Percentiles rank a stretch among this genome's conserved stretches.
Conservation (phyloP, 1,140 invertebrate genomes). For the Cephus cinctus region DNA sequence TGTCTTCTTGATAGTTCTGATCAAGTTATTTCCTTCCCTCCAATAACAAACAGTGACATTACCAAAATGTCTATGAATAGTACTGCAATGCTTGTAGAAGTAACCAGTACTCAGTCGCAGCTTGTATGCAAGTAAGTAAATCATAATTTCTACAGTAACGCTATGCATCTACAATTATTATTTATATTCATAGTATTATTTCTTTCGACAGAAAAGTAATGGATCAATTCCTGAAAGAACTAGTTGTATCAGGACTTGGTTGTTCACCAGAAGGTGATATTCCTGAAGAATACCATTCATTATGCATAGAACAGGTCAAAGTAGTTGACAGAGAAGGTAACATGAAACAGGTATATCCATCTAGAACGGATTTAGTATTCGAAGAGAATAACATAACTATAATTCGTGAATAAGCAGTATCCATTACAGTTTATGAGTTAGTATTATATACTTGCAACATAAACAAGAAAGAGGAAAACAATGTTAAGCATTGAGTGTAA, state of each 20-base stretch:
- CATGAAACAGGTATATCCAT: constrained; percentile 75
- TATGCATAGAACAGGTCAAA: constrained; percentile 69
- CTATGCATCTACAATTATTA: constrained; percentile 5
- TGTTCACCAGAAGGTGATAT: constrained; percentile 29
- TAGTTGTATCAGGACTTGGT: constrained; percentile 59
- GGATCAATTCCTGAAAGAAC: constrained; percentile 66
- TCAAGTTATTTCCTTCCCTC: constrained; percentile 77
- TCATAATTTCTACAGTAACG: background rate
- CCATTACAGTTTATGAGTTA: too few species aligned
- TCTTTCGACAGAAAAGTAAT: constrained; percentile 57
- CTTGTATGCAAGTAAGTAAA: constrained; percentile 61
- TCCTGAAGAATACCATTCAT: constrained; percentile 30
- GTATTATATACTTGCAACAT: too few species aligned
- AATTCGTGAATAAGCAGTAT: constrained; percentile 32
- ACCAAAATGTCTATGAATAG: constrained; percentile 71
- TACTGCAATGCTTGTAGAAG: constrained; percentile 72
- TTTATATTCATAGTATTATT: constrained; percentile 15
- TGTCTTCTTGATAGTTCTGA: constrained; percentile 65
- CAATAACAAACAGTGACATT: constrained; percentile 78
- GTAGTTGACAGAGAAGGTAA: constrained; percentile 68
- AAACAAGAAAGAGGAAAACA: background rate
- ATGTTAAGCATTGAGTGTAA: background rate
- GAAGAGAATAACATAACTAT: constrained; percentile 48
- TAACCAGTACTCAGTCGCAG: constrained; percentile 69
- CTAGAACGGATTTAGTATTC: constrained; percentile 67